These are phyloP conservation scores for Metellina segmentata DNA, from an alignment of 2,888 invertebrate genomes.

Conservation along the genomic window DNA sequence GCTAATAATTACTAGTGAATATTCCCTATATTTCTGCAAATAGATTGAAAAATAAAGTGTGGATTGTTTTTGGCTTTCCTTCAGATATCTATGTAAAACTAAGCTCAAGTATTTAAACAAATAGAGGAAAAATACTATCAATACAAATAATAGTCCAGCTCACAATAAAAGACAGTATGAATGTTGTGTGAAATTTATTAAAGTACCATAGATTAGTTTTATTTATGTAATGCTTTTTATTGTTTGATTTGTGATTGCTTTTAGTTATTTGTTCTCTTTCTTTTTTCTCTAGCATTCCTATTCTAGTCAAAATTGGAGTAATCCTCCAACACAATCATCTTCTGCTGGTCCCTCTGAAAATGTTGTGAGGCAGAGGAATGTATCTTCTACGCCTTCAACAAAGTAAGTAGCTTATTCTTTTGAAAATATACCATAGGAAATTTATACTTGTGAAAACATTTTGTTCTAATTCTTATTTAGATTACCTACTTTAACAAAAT, in stretches of 20 bases:
- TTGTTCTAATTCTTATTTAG: no score
- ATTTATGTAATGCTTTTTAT: not conserved
- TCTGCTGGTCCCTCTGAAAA: constrained; percentile 5
- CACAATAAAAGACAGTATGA: no score
- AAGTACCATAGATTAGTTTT: not conserved
- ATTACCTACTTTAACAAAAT: no score
- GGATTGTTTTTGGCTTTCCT: no score
- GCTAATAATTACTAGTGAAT: no score
- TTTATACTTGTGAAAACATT: no score
- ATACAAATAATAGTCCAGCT: no score
- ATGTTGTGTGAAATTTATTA: not conserved
- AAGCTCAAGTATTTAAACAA: no score
- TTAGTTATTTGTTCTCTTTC: not conserved
- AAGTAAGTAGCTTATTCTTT: constrained; percentile 39
- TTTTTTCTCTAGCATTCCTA: constrained; percentile 18
- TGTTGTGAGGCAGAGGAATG: constrained; percentile 35
- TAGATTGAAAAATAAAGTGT: no score
- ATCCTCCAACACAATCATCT: not conserved
- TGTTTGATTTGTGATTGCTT: not conserved
- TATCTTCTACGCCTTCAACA: not conserved
- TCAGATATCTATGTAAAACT: no score
- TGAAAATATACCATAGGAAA: not conserved
- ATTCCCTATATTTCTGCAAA: no score
- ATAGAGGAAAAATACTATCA: no score
- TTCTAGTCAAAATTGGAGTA: constrained; percentile 45